Evolutionary conservation across 2,113 vertebrate genomes (phyloP), one percentile per base, ranked within the genome.

Genomic region (Ancistrus triradiatus): DNA sequence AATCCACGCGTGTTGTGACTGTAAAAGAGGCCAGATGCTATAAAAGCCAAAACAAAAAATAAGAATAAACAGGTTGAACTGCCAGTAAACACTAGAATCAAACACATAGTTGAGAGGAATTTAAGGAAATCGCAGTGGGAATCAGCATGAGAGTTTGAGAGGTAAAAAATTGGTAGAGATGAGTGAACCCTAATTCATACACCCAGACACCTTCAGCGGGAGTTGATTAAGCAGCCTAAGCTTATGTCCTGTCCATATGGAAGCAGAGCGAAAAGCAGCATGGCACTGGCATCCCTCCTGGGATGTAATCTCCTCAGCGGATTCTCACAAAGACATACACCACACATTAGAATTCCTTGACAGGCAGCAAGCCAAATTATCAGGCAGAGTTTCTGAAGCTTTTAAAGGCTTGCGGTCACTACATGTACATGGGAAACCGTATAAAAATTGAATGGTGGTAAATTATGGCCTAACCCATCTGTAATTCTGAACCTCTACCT

Each of bases 281-380:
- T 14, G 18, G n/a, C 15, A 11, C 52, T 38, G 40, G 28, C 38
- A n/a, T 52, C 43, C 14, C 57, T 50, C 46, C 40, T 42, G 37
- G 25, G 59, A 22, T 38, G 51, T 74, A 74, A 74, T 70, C 71
- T 65, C 33, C n/a, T 27, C 27, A 63, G 59, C 22, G 21, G 56
- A 67, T 59, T 77, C 58, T 31, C 51, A 47, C 40, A 66, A 69
- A 50, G 67, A 17, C 43, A 15, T 40, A 9, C 15, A 44, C 46
- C n/a, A 35, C 31, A 14, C 37, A 27, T 15, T 10, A 19, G 7
- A 1, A 21, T 43, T 8, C 50, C 74, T 48, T 59, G 75, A 47
- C 62, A 75, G 56, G 65, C 6, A 66, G 69, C 63, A 59, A 18
- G n/a, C 75, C 48, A 77, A 49, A 84, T 77, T 75, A 83, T 60